Evolutionary conservation across 2,888 invertebrate species (phyloP), one percentile per base, ranked within the genome.

Genomic region (Aphidius colemani): DNA sequence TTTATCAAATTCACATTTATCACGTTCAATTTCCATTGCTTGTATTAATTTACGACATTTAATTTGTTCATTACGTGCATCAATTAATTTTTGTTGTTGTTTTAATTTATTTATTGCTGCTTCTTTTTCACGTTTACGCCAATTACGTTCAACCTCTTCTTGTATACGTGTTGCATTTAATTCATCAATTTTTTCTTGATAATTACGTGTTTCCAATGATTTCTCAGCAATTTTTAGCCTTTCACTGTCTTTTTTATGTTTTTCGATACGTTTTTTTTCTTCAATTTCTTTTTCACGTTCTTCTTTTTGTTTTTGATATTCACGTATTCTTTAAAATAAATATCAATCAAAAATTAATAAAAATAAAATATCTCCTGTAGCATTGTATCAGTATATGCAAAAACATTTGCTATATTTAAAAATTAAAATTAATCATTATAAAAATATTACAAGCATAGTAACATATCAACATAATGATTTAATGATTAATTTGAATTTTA

Each of bases 91-190:
- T 68, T 82, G 83, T 74, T 85, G 83, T 66, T 86, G 86, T 60
- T 84, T 83, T 69, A 86, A 84, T 67, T 85, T 84, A 73, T 85
- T 87, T 59, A 86, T 73, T 7, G 89, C 90, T 1, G 85, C 87
- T 63, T 86, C 86, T 43, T 87, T 84, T 78, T 91, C 91, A 65
- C 85, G 86, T 9, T 85, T 83, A 1, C 91, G 84, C 87, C 90
- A 91, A 71, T 89, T 88, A 9, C 89, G 83, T 75, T 91, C 91
- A 30, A 90, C 89, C 74, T 87, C 85, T 73, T 88, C 87, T 70
- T 86, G 85, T 9, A 85, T 77, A 48, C 86, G 79, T 18, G 83
- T 71, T 0, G 85, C 85, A 66, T 85, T 85, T 69, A 86, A 73
- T 72, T 86, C 86, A 59, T 87, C 85, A 64, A 84, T 78, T 48